Evolutionary conservation across 2,797 vertebrate genomes (phyloP).

Genomic region (Apogon talboti): DNA sequence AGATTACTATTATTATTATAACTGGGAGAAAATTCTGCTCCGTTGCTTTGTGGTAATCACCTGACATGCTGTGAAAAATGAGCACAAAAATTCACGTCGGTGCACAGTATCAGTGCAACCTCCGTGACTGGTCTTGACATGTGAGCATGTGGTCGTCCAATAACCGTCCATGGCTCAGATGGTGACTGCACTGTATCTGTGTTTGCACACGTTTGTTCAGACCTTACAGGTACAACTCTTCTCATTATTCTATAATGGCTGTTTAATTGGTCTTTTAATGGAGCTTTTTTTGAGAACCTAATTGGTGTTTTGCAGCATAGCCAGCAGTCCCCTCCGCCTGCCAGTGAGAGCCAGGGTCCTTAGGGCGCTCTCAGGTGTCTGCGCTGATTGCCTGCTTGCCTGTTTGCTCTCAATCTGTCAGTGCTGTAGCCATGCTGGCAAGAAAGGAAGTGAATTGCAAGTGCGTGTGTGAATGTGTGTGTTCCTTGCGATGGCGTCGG

Average conservation of each 20-base stretch:
- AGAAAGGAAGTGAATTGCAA: slow-evolving; percentile 56
- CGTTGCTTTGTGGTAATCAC: background rate
- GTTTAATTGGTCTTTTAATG: slow-evolving; percentile 73
- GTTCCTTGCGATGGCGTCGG: slow-evolving; percentile 39
- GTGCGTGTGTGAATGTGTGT: slow-evolving; percentile 23
- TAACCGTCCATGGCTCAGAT: slow-evolving; percentile 12
- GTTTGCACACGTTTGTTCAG: slow-evolving; percentile 40
- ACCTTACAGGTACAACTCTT: slow-evolving; percentile 49
- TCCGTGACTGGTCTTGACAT: slow-evolving; percentile 5
- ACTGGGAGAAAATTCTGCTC: background rate
- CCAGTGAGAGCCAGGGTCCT: slow-evolving; percentile 61
- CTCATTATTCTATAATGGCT: slow-evolving; percentile 65
- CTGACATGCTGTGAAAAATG: background rate
- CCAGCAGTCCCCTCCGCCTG: slow-evolving; percentile 60
- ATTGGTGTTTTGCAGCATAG: slow-evolving; percentile 65
- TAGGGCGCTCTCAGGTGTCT: slow-evolving; percentile 80
- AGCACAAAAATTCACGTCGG: background rate
- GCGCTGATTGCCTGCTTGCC: slow-evolving; percentile 80
- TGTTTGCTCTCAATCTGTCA: slow-evolving; percentile 88
- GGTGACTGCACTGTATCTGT: slow-evolving; percentile 18
- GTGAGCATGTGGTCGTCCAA: slow-evolving; percentile 12
- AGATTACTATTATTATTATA: slow-evolving; percentile 8
- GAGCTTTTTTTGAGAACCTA: slow-evolving; percentile 48
- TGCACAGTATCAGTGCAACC: slow-evolving; percentile 16
- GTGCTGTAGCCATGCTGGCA: slow-evolving; percentile 58